A percentile compares a stretch with the other conserved stretches of the same genome.
Evolutionary conservation across 2,113 vertebrate genomes (phyloP).

Genomic region (Megaceryle torquata): DNA sequence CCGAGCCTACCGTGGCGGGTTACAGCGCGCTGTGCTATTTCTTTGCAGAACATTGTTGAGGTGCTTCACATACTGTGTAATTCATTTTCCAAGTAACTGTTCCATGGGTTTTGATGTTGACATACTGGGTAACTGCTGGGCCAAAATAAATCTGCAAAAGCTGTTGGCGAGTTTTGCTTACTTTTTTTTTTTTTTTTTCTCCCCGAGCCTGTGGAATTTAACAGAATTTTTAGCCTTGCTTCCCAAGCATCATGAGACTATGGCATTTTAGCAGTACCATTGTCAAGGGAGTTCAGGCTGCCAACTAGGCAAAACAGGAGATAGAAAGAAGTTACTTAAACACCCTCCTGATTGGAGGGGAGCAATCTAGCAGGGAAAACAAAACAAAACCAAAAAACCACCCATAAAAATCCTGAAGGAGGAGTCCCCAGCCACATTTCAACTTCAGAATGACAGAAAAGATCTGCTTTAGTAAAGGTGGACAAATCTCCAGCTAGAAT

Average conservation of each 20-base stretch:
- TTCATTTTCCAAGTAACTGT: slow-evolving; percentile 67
- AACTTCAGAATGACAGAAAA: not conserved
- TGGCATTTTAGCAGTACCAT: not conserved
- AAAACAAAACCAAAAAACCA: not conserved
- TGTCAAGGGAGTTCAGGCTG: not conserved
- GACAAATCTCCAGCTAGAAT: not conserved
- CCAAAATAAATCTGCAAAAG: slow-evolving; percentile 62
- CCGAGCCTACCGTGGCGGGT: not conserved
- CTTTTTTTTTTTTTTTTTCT: not conserved
- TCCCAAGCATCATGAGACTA: slow-evolving; percentile 12
- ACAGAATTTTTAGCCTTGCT: slow-evolving; percentile 17
- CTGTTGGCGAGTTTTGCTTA: slow-evolving; percentile 18
- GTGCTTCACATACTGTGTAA: slow-evolving; percentile 21
- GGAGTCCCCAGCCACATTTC: not conserved
- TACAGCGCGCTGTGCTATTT: not conserved
- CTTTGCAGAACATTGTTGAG: slow-evolving; percentile 12
- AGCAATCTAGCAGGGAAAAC: not conserved
- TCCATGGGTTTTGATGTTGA: slow-evolving; percentile 41
- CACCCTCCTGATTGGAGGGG: not conserved
- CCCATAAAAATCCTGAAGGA: not conserved
- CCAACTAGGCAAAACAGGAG: slow-evolving; percentile 13
- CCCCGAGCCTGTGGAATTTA: slow-evolving; percentile 26
- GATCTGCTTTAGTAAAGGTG: not conserved
- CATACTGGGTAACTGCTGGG: not conserved
- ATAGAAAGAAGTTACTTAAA: not conserved